Evolutionary conservation across 2,888 invertebrate species (phyloP), one percentile per base, ranked within the genome.

Genomic region (Ephialtes manifestator): DNA sequence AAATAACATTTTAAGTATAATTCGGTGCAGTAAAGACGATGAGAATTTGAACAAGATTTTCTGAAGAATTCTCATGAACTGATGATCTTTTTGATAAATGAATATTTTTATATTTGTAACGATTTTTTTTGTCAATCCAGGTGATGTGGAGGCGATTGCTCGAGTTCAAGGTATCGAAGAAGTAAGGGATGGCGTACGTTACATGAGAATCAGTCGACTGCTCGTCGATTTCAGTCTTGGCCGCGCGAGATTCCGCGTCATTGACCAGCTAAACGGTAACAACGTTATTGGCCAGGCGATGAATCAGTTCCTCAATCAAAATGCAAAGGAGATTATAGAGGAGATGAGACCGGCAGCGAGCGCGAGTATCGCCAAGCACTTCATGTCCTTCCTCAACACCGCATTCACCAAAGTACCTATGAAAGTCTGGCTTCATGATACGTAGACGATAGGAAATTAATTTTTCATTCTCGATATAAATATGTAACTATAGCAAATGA

Each of bases 221-320:
- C 92, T 95, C 24, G 95, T 97, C 0, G 97, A 97, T 93, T 97
- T 97, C 94, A 96, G 96, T 89, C 94, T 97, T 84, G 95, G 95
- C 84, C 96, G 96, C 84, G 96, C 97, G 4, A 94, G 96, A 89
- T 97, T 97, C 94, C 96, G 96, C 89, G 96, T 97, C 24, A 94
- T 95, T 86, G 97, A 97, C 89, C 95, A 96, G 8, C 95, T 97
- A 84, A 97, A 97, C 93, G 96, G 96, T 71, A 97, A 97, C 90
- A 97, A 96, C 88, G 95, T 97, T 79, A 96, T 97, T 89, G 97
- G 97, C 96, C 95, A 97, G 92, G 97, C 97, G 0, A 97, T 97
- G 96, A 97, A 97, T 93, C 97, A 97, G 92, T 97, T 97, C 93
- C 94, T 97, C 86, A 97, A 97, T 94, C 96, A 96, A 93, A 97